phyloP scores from a whole-genome alignment of 1,140 invertebrate species.

The Zaprionus lachaisei region DNA sequence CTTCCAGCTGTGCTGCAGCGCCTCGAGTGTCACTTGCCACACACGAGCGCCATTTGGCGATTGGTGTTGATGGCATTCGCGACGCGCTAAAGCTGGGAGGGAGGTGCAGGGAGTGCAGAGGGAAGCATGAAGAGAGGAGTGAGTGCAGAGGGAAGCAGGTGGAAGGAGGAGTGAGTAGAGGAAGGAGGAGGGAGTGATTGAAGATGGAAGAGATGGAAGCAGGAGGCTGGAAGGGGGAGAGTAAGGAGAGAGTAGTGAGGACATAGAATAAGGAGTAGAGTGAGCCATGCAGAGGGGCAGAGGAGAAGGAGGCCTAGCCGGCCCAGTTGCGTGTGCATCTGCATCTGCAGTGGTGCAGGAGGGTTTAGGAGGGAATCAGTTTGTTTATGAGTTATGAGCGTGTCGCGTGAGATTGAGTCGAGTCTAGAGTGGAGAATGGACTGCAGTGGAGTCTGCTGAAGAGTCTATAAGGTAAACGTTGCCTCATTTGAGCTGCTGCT shows the following conservation, averaged over 20 bases:
- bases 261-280: no score
- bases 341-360: slow-evolving; percentile 30
- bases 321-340: slow-evolving; percentile 49
- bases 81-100: slow-evolving; percentile 21
- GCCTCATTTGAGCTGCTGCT: slow-evolving; percentile 65
- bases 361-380: slow-evolving; percentile 7
- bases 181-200: slow-evolving; percentile 8
- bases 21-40: slow-evolving; percentile 80
- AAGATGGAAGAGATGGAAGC: no score
- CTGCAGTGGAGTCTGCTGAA: neutral
- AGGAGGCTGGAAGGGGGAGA: no score
- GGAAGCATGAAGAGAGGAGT: neutral
- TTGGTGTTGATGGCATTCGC: slow-evolving; percentile 76
- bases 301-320: neutral
- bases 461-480: slow-evolving; percentile 64
- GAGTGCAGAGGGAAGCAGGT: no score
- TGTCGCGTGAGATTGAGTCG: slow-evolving; percentile 67
- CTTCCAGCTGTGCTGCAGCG: slow-evolving; percentile 77
- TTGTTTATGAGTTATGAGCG: slow-evolving; percentile 76
- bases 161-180: neutral
- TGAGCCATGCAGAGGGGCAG: no score
- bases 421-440: slow-evolving; percentile 19
- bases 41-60: slow-evolving; percentile 78
- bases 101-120: neutral
- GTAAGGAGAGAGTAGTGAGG: neutral